Percentiles rank a stretch among this genome's conserved stretches.
Evolutionary conservation across 2,888 invertebrate genomes (phyloP).

Genomic region (Acronicta alni): DNA sequence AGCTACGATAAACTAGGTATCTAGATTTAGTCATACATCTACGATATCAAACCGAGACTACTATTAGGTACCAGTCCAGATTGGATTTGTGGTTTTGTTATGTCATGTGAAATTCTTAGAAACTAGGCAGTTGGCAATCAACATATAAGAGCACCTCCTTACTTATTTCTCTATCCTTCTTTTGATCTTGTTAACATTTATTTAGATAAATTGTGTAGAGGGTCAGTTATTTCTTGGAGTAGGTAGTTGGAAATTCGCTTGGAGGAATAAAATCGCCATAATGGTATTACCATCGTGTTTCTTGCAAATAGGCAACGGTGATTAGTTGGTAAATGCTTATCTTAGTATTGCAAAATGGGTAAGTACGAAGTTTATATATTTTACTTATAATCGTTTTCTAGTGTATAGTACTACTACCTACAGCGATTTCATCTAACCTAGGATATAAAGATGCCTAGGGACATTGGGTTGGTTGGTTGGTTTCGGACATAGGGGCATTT

Average conservation of each 20-base stretch:
- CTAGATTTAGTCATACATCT: conserved; percentile 3
- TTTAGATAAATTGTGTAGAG: background rate
- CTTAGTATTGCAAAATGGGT: no score
- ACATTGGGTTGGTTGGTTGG: no score
- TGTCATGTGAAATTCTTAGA: conserved; percentile 17
- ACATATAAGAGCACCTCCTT: background rate
- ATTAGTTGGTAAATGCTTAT: no score
- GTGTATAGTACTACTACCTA: no score
- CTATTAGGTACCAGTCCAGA: conserved; percentile 2
- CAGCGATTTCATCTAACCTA: no score
- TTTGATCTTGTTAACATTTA: conserved; percentile 17
- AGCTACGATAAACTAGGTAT: conserved; percentile 4
- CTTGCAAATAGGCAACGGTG: background rate
- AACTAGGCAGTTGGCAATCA: conserved; percentile 9
- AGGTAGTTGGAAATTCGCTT: conserved; percentile 6
- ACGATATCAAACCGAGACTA: conserved; percentile 2
- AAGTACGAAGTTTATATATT: no score
- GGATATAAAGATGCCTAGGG: no score
- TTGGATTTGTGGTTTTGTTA: conserved; percentile 7
- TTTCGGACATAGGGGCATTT: no score
- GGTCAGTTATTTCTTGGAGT: conserved; percentile 10
- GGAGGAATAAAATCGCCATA: background rate
- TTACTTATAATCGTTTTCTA: no score
- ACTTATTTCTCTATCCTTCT: conserved; percentile 8
- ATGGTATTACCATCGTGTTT: background rate